A percentile compares a stretch with the other conserved stretches of the same genome.
These are phyloP conservation scores for Zophobas morio DNA, from an alignment of 1,140 invertebrate species.

Conservation along the genomic window DNA sequence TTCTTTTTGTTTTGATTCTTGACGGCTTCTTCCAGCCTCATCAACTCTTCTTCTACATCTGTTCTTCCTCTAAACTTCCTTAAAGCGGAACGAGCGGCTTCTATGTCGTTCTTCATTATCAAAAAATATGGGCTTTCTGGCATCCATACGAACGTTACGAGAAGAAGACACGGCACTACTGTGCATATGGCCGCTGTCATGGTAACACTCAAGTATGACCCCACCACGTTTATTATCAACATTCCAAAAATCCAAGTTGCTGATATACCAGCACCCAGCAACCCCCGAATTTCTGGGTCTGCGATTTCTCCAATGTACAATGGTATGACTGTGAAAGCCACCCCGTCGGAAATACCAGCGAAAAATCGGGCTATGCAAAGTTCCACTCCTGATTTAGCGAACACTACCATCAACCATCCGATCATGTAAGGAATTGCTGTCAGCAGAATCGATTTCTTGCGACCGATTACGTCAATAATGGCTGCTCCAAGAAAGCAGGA, in stretches of 20 bases:
- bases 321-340: slow-evolving; percentile 61
- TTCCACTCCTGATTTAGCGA: slow-evolving; percentile 64
- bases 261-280: slow-evolving; percentile 46
- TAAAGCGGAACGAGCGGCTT: slow-evolving; percentile 73
- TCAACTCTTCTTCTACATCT: slow-evolving; percentile 73
- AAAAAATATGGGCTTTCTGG: slow-evolving; percentile 84
- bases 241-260: slow-evolving; percentile 71
- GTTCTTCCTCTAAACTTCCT: slow-evolving; percentile 73
- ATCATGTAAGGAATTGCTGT: slow-evolving; percentile 72
- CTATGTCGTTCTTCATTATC: slow-evolving; percentile 70
- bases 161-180: slow-evolving; percentile 72
- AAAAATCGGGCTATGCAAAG: slow-evolving; percentile 68
- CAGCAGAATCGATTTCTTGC: slow-evolving; percentile 72
- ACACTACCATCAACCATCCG: slow-evolving; percentile 73
- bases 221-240: slow-evolving; percentile 76
- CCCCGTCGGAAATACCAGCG: slow-evolving; percentile 47
- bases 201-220: slow-evolving; percentile 72
- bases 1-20: slow-evolving; percentile 51
- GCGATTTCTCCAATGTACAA: slow-evolving; percentile 78
- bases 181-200: slow-evolving; percentile 73
- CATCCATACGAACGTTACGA: slow-evolving; percentile 73
- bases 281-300: slow-evolving; percentile 76
- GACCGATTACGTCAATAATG: slow-evolving; percentile 73
- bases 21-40: slow-evolving; percentile 63
- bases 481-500: slow-evolving; percentile 70